Evolutionary conservation across 2,797 vertebrate species (phyloP).

Genomic region (Crypturellus tataupa): DNA sequence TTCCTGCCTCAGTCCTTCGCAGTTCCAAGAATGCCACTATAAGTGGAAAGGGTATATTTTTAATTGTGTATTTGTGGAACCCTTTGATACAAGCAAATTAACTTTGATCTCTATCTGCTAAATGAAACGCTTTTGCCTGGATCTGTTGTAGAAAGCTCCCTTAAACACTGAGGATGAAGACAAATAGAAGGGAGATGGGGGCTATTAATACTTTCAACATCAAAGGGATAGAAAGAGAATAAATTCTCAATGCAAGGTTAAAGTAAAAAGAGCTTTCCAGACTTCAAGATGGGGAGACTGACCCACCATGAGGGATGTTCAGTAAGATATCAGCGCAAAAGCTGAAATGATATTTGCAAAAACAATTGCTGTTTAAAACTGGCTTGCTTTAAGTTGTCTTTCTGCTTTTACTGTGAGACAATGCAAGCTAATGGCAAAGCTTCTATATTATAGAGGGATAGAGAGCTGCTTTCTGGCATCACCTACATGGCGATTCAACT

Average conservation of each 20-base stretch:
- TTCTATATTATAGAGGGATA: neutral
- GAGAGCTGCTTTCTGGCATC: neutral
- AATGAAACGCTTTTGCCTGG: neutral
- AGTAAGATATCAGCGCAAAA: neutral
- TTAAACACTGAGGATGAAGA: neutral
- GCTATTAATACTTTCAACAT: neutral
- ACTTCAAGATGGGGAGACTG: fast-evolving
- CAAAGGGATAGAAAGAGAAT: neutral
- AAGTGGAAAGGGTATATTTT: neutral
- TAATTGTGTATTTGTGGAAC: neutral
- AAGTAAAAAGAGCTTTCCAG: neutral
- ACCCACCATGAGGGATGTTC: neutral
- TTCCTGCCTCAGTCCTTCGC: neutral
- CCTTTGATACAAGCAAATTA: neutral
- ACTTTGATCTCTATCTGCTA: neutral
- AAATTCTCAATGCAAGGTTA: neutral
- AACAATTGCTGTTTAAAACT: neutral
- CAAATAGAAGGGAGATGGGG: neutral
- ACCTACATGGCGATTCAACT: neutral
- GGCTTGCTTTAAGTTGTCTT: neutral
- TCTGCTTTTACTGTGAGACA: neutral
- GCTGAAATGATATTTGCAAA: neutral
- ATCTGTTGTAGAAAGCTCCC: neutral
- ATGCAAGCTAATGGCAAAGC: neutral
- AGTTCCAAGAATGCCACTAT: neutral